These are phyloP conservation scores for Melanotaenia trifasciata DNA, from an alignment of 2,797 vertebrate genomes.

Conservation along the genomic window DNA sequence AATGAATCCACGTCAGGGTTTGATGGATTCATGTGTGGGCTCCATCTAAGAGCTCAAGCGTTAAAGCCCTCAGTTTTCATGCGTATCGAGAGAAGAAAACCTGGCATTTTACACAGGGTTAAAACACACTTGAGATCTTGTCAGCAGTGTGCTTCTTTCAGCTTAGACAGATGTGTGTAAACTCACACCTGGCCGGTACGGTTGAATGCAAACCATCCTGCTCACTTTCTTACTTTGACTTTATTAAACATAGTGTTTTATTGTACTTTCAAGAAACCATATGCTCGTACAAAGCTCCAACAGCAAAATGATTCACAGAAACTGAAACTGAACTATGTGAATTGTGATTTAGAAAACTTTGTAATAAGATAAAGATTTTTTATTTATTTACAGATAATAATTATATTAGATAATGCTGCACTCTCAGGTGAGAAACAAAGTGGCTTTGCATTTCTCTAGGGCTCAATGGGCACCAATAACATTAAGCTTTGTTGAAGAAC, in stretches of 20 bases:
- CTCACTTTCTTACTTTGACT: conserved; percentile 33
- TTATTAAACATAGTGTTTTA: conserved; percentile 48
- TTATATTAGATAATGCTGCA: conserved; percentile 37
- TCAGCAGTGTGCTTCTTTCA: conserved; percentile 14
- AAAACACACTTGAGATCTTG: conserved; percentile 60
- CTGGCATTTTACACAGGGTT: conserved; percentile 60
- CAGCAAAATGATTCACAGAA: conserved; percentile 35
- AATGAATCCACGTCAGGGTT: conserved; percentile 78
- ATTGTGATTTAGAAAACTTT: conserved; percentile 21
- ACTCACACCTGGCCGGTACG: conserved; percentile 46
- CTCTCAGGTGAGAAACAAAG: conserved; percentile 32
- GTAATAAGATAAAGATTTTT: conserved; percentile 52
- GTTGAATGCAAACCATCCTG: conserved; percentile 54
- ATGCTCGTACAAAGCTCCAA: conserved; percentile 34
- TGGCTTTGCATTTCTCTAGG: conserved; percentile 27
- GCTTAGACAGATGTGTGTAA: conserved; percentile 33
- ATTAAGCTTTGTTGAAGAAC: conserved; percentile 52
- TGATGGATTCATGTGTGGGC: conserved; percentile 71
- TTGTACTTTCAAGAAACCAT: conserved; percentile 51
- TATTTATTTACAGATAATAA: conserved; percentile 42
- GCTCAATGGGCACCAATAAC: conserved; percentile 41
- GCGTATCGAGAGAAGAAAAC: conserved; percentile 31
- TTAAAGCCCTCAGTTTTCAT: conserved; percentile 67
- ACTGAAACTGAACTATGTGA: conserved; percentile 13
- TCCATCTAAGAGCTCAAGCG: conserved; percentile 63